Evolutionary conservation across 2,113 vertebrate species (phyloP), one percentile per base, ranked within the genome.

Genomic region (Triplophysa tibetana): DNA sequence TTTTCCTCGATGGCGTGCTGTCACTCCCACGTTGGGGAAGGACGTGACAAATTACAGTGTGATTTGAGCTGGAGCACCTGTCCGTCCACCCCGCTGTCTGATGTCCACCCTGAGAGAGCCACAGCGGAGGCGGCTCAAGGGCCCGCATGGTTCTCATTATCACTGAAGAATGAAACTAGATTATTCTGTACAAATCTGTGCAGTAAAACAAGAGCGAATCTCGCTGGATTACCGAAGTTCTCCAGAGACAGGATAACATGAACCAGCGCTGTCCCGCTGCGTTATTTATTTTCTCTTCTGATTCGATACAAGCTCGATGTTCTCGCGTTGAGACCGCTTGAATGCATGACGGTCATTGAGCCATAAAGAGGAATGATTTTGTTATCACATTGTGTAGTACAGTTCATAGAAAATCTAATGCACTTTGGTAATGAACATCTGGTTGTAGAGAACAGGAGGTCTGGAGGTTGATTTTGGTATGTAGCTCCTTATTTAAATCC

Each of bases 111-210:
- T 41, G 61, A 52, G 54, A 23, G n/a, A 12, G 6, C 41, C 66
- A 48, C 8, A 69, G 67, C 26, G 21, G 2, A 16, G 54, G 11
- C 56, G 74, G 70, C 82, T 84, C 61, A 64, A 38, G 72, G 66
- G 73, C 73, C 81, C 85, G 73, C 77, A 29, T 91, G 90, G 85
- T 92, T 92, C 86, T 88, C 58, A 91, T 92, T 92, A 93, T 38
- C 65, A 43, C 75, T 70, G 69, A 85, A n/a, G 54, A 2, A 58
- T 58, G 62, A 77, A 61, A 64, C 61, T 63, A 79, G 82, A 87
- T 89, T 83, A 88, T 85, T 78, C 86, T 88, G 85, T 89, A 89
- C 85, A 88, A 83, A 90, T 83, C 87, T 87, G 67, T 83, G 79
- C 78, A 77, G 78, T 79, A 19, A 77, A 88, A 84, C 19, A 11